A percentile compares a stretch with the other conserved stretches of the same genome.
These are phyloP conservation scores for Geotrypetes seraphini DNA, from an alignment of 2,797 vertebrate genomes.

Conservation along the genomic window DNA sequence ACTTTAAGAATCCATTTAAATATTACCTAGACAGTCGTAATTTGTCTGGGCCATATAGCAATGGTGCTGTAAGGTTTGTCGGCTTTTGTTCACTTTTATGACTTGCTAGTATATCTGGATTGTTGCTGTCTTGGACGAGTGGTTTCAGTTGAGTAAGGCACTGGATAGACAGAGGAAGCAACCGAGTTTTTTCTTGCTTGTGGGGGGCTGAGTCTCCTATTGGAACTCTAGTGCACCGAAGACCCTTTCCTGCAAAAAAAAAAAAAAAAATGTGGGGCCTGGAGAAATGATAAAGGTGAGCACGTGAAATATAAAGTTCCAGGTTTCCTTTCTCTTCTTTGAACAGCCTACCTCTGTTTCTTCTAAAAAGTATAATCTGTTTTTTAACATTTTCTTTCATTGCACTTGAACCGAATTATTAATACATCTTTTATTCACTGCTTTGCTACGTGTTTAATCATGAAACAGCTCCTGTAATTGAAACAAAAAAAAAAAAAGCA, in stretches of 20 bases:
- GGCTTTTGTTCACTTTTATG: constrained; percentile 99
- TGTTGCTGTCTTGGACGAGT: constrained; percentile 83
- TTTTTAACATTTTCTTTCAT: too few species aligned
- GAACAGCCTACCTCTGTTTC: constrained; percentile 40
- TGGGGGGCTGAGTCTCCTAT: constrained; percentile 26
- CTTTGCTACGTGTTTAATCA: constrained; percentile 10
- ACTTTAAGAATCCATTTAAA: constrained; percentile 84
- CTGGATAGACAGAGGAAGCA: constrained; percentile 71
- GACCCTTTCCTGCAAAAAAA: constrained; percentile 15
- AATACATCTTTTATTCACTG: background rate
- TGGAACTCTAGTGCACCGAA: too few species aligned
- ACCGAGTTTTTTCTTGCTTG: constrained; percentile 45
- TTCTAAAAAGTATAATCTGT: too few species aligned
- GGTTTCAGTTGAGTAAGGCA: constrained; percentile 76
- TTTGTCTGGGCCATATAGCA: constrained; percentile 70
- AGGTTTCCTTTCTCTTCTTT: constrained; percentile 1
- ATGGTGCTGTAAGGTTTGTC: constrained; percentile 79
- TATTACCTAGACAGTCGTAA: constrained; percentile 79
- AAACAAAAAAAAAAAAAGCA: constrained; percentile 12
- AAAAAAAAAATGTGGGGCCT: constrained; percentile 27
- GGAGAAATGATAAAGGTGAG: constrained; percentile 43
- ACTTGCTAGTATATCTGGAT: constrained; percentile 91
- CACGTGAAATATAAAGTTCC: too few species aligned
- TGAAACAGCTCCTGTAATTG: constrained; percentile 3
- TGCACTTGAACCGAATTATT: too few species aligned